Evolutionary conservation across 2,888 invertebrate species (phyloP), one percentile per base, ranked within the genome.

Genomic region (Acrobasis repandana): DNA sequence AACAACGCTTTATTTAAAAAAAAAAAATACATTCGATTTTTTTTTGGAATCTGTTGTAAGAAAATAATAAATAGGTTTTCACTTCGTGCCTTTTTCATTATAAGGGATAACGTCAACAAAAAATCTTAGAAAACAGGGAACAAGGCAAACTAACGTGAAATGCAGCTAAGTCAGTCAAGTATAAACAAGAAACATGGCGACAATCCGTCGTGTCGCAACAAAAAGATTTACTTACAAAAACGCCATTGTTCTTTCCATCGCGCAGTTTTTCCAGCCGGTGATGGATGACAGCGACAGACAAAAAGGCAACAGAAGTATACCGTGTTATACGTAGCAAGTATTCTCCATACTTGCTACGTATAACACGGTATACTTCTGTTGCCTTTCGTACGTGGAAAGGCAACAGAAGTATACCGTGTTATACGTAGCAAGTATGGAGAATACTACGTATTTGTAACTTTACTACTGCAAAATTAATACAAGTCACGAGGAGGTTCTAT

Each of bases 281-380:
- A 73, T 65, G 54, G 66, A 74, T 67, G 60, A 62, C 34, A 52
- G 48, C 62, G 65, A 58, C 70, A 73, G 63, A 63, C 65, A 64
- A 67, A 79, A 73, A 75, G 76, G 77, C 77, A 69, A 72, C 66
- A n/a, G n/a, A n/a, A n/a, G n/a, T n/a, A n/a, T n/a, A n/a, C n/a
- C n/a, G n/a, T n/a, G n/a, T n/a, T n/a, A n/a, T n/a, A n/a, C n/a
- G n/a, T n/a, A n/a, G n/a, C n/a, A n/a, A n/a, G n/a, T n/a, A n/a
- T n/a, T n/a, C n/a, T n/a, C n/a, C n/a, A 50, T 50, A 52, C 52
- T 52, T 28, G 28, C 28, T 52, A 52, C 52, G 16, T 52, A 52
- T 16, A 52, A 52, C 28, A 28, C 6, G 6, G 28, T 28, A 28
- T 28, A 28, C 6, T 8, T 28, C 28, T 28, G 20, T 20, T 20